A percentile compares a stretch with the other conserved stretches of the same genome.
phyloP scores from a whole-genome alignment of 2,797 vertebrate species.

The Dallia pectoralis region DNA sequence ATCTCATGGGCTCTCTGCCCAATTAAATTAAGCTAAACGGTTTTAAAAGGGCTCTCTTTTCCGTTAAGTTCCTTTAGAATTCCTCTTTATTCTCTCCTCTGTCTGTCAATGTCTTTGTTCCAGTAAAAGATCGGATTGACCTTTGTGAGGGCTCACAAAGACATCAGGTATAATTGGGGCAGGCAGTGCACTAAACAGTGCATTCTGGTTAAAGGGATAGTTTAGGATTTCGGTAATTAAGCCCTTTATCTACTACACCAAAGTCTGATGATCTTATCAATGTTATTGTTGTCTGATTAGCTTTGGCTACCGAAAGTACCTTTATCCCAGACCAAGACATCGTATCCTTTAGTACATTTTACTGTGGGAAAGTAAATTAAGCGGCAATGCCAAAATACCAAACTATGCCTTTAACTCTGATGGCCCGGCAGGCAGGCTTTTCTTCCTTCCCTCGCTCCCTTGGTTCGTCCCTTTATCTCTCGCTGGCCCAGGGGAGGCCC shows the following conservation, averaged over 20 bases:
- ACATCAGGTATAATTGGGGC: constrained; percentile 63
- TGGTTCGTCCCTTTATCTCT: constrained; percentile 49
- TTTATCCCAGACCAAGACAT: no score
- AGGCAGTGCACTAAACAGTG: constrained; percentile 40
- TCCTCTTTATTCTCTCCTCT: constrained; percentile 35
- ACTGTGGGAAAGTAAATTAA: no score
- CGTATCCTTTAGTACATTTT: no score
- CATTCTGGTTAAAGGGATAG: constrained; percentile 42
- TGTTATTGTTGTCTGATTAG: no score
- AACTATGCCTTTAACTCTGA: constrained; percentile 29
- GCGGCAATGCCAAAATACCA: no score
- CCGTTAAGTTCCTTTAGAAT: constrained; percentile 52
- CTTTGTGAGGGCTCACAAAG: constrained; percentile 59
- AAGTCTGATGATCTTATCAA: no score
- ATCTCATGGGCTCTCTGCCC: constrained; percentile 52
- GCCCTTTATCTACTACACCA: no score
- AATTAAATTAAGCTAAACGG: constrained; percentile 56
- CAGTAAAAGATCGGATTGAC: constrained; percentile 53
- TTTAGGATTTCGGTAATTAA: no score
- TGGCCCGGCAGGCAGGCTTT: constrained; percentile 50
- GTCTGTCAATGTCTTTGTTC: constrained; percentile 42
- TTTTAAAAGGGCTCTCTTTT: constrained; percentile 54
- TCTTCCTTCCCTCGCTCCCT: constrained; percentile 49
- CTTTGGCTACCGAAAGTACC: no score
- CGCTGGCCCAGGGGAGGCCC: constrained; percentile 55